These are phyloP conservation scores for Goniozus legneri DNA, from an alignment of 1,140 invertebrate species.

Conservation along the genomic window DNA sequence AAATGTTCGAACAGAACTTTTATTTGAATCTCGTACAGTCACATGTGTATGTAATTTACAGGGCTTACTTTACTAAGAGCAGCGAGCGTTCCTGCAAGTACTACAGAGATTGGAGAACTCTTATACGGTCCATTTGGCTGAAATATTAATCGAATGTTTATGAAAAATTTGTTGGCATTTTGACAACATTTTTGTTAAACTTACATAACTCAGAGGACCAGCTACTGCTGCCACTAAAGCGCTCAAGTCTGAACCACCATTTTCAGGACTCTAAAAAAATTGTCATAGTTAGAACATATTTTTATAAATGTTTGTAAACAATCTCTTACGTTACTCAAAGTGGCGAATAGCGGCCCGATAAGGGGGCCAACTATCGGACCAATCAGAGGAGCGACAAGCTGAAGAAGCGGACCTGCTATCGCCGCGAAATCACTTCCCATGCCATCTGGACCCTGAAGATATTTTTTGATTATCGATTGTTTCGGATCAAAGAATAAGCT, in stretches of 20 bases:
- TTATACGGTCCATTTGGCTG: conserved; percentile 38
- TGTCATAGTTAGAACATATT: not conserved
- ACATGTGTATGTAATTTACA: too few relatives aligned
- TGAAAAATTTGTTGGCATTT: too few relatives aligned
- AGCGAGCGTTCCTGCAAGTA: conserved; percentile 38
- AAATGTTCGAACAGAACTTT: too few relatives aligned
- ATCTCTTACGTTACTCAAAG: conserved; percentile 40
- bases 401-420: conserved; percentile 37
- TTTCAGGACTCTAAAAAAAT: conserved; percentile 31
- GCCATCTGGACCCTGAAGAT: conserved; percentile 40
- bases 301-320: not conserved
- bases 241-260: conserved; percentile 30
- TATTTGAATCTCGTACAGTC: too few relatives aligned
- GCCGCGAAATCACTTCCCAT: conserved; percentile 39
- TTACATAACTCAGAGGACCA: conserved; percentile 39
- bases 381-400: conserved; percentile 37
- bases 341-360: conserved; percentile 34
- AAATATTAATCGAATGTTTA: conserved; percentile 10
- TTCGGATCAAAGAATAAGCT: not conserved
- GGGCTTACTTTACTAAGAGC: conserved; percentile 42
- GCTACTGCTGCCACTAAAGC: conserved; percentile 22
- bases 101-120: conserved; percentile 31
- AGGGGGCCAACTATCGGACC: conserved; percentile 42
- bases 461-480: too few relatives aligned
- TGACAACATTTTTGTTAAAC: conserved; percentile 2